A percentile compares a stretch with the other conserved stretches of the same genome.
Evolutionary conservation across 1,140 invertebrate species (phyloP).

Genomic region (Megalonaias nervosa): DNA sequence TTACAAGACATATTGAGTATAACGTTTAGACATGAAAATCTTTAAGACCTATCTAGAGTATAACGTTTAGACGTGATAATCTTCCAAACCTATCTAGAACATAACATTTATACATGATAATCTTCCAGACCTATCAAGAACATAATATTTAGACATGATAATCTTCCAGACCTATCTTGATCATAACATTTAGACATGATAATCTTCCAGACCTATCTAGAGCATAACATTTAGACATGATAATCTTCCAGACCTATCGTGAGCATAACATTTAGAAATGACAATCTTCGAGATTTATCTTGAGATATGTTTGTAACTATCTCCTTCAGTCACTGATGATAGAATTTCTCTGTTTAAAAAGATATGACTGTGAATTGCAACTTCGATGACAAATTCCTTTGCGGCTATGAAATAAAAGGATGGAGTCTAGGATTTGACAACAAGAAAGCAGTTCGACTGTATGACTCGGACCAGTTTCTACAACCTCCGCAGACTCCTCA

Average conservation of each 20-base stretch:
- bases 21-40: neutral
- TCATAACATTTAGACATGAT: neutral
- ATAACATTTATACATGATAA: neutral
- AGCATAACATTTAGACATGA: neutral
- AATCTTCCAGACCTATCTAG: neutral
- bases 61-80: neutral
- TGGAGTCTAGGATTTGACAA: conserved; percentile 32
- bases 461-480: conserved; percentile 8
- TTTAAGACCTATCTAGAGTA: neutral
- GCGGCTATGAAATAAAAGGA: conserved; percentile 32
- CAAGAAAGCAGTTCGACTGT: conserved; percentile 19
- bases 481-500: conserved; percentile 42
- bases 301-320: neutral
- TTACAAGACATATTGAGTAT: neutral
- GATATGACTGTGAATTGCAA: conserved; percentile 48
- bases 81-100: neutral
- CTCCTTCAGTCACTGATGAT: neutral
- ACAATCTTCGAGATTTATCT: neutral
- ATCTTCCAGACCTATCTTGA: neutral
- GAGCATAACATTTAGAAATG: neutral
- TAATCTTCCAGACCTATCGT: neutral
- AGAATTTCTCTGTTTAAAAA: conserved; percentile 21
- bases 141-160: neutral
- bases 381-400: conserved; percentile 54
- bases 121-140: neutral